phyloP scores from a whole-genome alignment of 2,888 invertebrate genomes.

The Lepidochitona cinerea region DNA sequence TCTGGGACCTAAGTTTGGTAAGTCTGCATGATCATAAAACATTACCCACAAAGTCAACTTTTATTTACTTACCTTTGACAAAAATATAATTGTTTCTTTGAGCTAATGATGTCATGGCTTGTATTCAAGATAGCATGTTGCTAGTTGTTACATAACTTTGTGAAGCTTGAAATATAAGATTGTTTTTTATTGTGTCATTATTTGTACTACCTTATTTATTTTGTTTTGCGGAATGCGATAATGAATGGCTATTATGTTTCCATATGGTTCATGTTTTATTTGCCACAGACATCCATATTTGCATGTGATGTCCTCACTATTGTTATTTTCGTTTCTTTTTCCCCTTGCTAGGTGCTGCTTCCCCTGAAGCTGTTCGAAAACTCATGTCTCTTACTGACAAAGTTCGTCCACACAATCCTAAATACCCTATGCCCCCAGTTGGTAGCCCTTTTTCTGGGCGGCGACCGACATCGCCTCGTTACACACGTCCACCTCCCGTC shows the following conservation, averaged over 20 bases:
- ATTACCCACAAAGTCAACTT: not conserved
- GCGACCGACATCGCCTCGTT: slow-evolving; percentile 86
- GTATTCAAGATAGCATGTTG: not conserved
- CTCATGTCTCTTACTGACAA: slow-evolving; percentile 84
- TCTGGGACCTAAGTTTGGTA: slow-evolving; percentile 4
- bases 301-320: no score
- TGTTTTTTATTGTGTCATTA: not conserved
- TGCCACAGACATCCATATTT: not conserved
- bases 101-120: not conserved
- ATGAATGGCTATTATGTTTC: not conserved
- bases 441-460: slow-evolving; percentile 76
- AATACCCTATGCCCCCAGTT: slow-evolving; percentile 51
- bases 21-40: not conserved
- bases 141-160: no score
- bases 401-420: slow-evolving; percentile 66
- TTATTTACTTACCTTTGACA: no score
- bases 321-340: no score
- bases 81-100: no score
- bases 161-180: not conserved
- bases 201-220: not conserved
- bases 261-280: not conserved
- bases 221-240: not conserved
- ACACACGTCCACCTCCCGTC: slow-evolving; percentile 74
- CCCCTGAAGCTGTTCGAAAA: slow-evolving; percentile 97
- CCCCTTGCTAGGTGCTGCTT: slow-evolving; percentile 82